Conservation (phyloP, 2,113 vertebrate species). For the Riparia riparia region DNA sequence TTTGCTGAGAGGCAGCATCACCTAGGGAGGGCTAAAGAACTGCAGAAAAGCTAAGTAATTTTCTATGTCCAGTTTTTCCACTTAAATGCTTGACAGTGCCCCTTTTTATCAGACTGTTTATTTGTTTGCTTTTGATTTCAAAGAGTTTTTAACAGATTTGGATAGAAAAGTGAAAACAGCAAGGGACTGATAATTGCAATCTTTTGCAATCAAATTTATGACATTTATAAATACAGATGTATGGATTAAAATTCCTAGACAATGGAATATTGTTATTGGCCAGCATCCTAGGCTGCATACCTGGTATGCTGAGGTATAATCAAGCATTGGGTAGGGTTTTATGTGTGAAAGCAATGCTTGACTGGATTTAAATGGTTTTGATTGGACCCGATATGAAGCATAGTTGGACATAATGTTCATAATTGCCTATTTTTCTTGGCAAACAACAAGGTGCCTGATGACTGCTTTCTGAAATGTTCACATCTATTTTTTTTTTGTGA, state of each 20-base stretch:
- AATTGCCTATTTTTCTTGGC: conserved; percentile 75
- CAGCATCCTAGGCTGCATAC: conserved; percentile 44
- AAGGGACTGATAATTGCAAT: conserved; percentile 44
- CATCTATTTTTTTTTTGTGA: conserved; percentile 48
- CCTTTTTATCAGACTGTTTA: conserved; percentile 38
- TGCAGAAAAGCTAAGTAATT: conserved; percentile 16
- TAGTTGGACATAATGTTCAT: conserved; percentile 70
- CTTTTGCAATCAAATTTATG: conserved; percentile 63
- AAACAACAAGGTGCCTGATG: conserved; percentile 54
- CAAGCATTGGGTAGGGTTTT: conserved; percentile 51
- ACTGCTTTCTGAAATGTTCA: conserved; percentile 44
- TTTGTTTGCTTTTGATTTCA: conserved; percentile 62
- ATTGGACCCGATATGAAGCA: conserved; percentile 66
- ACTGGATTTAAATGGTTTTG: conserved; percentile 70
- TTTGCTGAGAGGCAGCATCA: conserved; percentile 40
- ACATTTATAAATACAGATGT: conserved; percentile 60
- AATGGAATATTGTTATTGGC: conserved; percentile 64
- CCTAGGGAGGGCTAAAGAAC: conserved; percentile 46
- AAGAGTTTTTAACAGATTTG: conserved; percentile 48
- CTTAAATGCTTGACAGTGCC: neutral
- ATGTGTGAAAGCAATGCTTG: conserved; percentile 57
- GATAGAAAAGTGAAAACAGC: conserved; percentile 36
- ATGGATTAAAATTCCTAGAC: conserved; percentile 62
- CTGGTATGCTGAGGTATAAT: conserved; percentile 52
- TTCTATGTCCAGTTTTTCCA: conserved; percentile 1